Evolutionary conservation across 92 coral and sea anemone species (phyloP).

Genomic region (Palythoa caribaeorum): DNA sequence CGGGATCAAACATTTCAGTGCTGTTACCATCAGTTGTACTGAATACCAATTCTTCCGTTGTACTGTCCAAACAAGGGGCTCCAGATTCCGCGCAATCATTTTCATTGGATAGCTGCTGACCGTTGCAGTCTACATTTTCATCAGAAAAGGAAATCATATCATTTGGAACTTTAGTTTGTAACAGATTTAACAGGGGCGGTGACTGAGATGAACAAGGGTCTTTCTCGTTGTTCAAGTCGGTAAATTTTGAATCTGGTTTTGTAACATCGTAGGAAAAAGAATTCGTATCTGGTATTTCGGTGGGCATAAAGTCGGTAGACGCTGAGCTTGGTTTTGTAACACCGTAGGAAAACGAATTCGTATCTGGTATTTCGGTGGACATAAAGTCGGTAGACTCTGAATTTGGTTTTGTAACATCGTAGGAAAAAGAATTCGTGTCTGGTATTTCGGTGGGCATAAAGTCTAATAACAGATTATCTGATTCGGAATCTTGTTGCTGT

Average conservation of each 20-base stretch:
- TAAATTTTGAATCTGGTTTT: not conserved
- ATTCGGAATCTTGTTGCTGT: not conserved
- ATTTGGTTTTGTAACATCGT: not conserved
- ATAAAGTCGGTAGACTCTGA: not conserved
- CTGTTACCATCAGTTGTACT: slow-evolving; percentile 27
- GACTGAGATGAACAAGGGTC: not conserved
- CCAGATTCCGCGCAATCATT: slow-evolving; percentile 3
- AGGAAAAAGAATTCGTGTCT: not conserved
- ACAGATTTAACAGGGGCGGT: not conserved
- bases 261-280: slow-evolving; percentile 7
- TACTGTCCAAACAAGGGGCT: slow-evolving; percentile 1
- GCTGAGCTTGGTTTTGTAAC: not conserved
- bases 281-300: not conserved
- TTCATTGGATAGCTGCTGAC: slow-evolving; percentile 1
- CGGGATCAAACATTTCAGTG: slow-evolving; percentile 24
- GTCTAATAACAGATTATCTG: not conserved
- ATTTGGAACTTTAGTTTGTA: not conserved
- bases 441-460: slow-evolving; percentile 17
- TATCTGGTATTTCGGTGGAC: not conserved
- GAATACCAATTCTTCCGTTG: not conserved
- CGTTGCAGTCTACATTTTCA: not conserved
- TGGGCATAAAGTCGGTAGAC: not conserved
- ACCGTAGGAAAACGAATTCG: not conserved
- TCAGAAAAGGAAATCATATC: not conserved
- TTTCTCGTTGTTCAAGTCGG: not conserved